Evolutionary conservation across 2,888 invertebrate genomes (phyloP), one percentile per base, ranked within the genome.

Genomic region (Philaethria dido): DNA sequence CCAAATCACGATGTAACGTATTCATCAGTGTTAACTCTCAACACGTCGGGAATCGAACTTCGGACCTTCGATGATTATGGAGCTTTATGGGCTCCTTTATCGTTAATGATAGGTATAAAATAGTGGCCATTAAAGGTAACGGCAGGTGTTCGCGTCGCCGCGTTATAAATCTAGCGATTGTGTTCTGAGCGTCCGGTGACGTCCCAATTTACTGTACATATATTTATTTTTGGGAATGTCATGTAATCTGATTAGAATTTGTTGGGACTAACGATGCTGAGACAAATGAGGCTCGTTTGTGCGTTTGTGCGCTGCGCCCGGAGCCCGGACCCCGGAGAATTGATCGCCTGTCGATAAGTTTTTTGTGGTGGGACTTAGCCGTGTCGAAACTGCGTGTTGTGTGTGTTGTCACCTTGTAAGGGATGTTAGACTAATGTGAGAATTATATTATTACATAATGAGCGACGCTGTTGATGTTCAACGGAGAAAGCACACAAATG

Each of bases 31-130:
- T 65, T 63, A 57, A 52, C 64, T 42, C 68, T 66, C 55, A 60
- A 61, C 64, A 16, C 48, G 29, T 42, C 42, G 50, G 42, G 42
- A 62, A 69, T 47, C 68, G 62, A 50, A 45, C 57, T 62, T 25
- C 57, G 36, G 47, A 52, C 48, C 54, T 50, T n/a, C 44, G 54
- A 66, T 67, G 65, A 68, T 70, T 70, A 70, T 47, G 57, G 54
- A 64, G 62, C 68, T 71, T 73, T 72, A 73, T 67, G 62, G 69
- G 61, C 67, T 70, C 62, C 70, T 70, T 75, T 72, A 72, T 72
- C 70, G 64, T 71, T 72, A 75, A 74, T 69, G 68, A 71, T 61
- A 60, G 67, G 45, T 68, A 72, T 69, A 69, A 69, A 75, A 68
- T 62, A 39, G 63, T 55, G 52, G 64, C 71, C 73, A 72, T 76